Evolutionary conservation across 2,888 invertebrate species (phyloP).

Genomic region (Parnassius orleans): DNA sequence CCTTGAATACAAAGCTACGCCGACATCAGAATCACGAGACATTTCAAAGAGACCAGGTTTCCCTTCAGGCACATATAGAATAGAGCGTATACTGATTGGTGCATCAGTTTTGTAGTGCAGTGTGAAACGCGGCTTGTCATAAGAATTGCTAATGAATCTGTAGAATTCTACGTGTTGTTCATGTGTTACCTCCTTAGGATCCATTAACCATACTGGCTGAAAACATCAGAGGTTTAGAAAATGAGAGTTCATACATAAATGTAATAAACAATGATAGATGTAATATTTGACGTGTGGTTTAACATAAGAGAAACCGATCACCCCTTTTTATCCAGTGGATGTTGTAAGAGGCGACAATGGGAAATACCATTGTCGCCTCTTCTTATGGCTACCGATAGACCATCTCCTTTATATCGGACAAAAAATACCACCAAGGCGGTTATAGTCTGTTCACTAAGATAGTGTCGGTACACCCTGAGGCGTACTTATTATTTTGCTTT

Average conservation of each 20-base stretch:
- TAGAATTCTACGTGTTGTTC: conserved; percentile 97
- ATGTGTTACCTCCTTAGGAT: conserved; percentile 91
- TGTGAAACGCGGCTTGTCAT: conserved; percentile 93
- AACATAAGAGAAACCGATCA: too few relatives aligned
- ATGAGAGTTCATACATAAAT: not conserved
- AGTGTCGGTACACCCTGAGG: too few relatives aligned
- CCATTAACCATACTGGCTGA: conserved; percentile 95
- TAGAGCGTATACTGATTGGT: conserved; percentile 93
- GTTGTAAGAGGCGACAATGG: too few relatives aligned
- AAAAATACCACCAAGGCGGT: too few relatives aligned
- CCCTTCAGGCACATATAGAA: conserved; percentile 96
- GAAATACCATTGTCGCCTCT: too few relatives aligned
- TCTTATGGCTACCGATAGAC: too few relatives aligned
- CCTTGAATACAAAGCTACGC: conserved; percentile 94
- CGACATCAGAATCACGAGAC: conserved; percentile 90
- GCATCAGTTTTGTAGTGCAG: conserved; percentile 97
- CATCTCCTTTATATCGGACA: too few relatives aligned
- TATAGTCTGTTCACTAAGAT: too few relatives aligned
- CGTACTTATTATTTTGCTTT: too few relatives aligned
- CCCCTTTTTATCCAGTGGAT: too few relatives aligned
- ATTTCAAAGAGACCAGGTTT: conserved; percentile 96
- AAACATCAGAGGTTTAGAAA: conserved; percentile 29
- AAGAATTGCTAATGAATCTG: conserved; percentile 91
- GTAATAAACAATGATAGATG: too few relatives aligned
- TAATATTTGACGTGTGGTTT: too few relatives aligned